phyloP scores from a whole-genome alignment of 2,113 vertebrate species.

The Centropus bengalensis region DNA sequence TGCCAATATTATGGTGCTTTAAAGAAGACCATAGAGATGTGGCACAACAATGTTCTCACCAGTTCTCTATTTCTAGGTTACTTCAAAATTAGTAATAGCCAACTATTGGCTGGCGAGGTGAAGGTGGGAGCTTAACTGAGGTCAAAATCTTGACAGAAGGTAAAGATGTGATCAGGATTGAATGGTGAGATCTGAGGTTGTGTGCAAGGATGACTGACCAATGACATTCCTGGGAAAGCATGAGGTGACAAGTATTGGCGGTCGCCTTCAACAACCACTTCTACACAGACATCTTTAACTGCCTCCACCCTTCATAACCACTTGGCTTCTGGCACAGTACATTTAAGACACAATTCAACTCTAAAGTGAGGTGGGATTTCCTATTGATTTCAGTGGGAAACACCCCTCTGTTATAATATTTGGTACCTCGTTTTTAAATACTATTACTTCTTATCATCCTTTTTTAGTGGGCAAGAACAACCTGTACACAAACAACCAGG shows the following conservation, averaged over 20 bases:
- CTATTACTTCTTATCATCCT: neutral
- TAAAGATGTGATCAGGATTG: neutral
- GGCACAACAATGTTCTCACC: neutral
- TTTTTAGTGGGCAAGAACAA: accelerated
- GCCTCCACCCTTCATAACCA: accelerated
- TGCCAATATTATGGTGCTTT: accelerated
- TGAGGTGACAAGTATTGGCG: accelerated
- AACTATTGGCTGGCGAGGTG: neutral
- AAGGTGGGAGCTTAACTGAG: neutral
- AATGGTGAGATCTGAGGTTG: accelerated
- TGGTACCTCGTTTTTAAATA: neutral
- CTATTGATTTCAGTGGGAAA: neutral
- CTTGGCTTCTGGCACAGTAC: accelerated
- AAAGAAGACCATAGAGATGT: neutral
- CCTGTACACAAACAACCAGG: neutral
- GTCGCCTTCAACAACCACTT: accelerated
- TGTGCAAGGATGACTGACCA: accelerated
- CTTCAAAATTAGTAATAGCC: neutral
- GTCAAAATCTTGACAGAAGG: neutral
- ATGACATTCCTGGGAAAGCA: neutral
- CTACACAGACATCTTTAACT: neutral
- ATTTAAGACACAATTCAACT: neutral
- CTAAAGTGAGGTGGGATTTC: neutral
- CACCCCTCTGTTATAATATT: neutral
- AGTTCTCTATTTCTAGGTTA: neutral